Evolutionary conservation across 2,797 vertebrate genomes (phyloP).

Genomic region (Sebastes vulpes): DNA sequence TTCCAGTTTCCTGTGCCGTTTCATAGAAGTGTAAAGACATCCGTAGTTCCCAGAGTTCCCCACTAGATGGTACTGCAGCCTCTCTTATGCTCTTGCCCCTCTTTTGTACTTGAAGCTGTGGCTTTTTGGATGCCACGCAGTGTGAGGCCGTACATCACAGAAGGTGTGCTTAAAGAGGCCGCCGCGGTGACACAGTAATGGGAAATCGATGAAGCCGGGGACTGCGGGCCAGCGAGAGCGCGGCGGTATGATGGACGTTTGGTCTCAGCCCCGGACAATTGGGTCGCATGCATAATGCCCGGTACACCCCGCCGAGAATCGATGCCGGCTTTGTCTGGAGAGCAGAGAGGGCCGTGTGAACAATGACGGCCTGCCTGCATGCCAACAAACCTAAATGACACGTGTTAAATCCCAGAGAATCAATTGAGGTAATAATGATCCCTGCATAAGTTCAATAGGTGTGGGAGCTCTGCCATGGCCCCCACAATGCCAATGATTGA

Average conservation of each 20-base stretch:
- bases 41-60: slow-evolving; percentile 5
- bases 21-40: fast-evolving
- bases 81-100: background rate
- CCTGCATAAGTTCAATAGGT: slow-evolving; percentile 57
- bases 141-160: slow-evolving; percentile 76
- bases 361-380: slow-evolving; percentile 24
- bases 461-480: slow-evolving; percentile 16
- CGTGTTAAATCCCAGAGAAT: slow-evolving; percentile 57
- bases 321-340: slow-evolving; percentile 72
- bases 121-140: slow-evolving; percentile 39
- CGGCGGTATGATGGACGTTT: slow-evolving; percentile 72
- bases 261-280: slow-evolving; percentile 70
- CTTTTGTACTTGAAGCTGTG: background rate
- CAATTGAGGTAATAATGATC: slow-evolving; percentile 75
- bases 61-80: slow-evolving; percentile 64
- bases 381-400: slow-evolving; percentile 61
- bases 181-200: slow-evolving; percentile 82
- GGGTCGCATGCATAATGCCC: slow-evolving; percentile 75
- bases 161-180: slow-evolving; percentile 82
- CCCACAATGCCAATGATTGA: slow-evolving; percentile 63
- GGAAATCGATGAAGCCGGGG: slow-evolving; percentile 81
- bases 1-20: background rate
- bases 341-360: slow-evolving; percentile 34
- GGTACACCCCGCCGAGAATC: slow-evolving; percentile 63
- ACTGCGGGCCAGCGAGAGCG: slow-evolving; percentile 65